Evolutionary conservation across 92 coral and sea anemone species (phyloP).

Genomic region (Galaxea fascicularis): DNA sequence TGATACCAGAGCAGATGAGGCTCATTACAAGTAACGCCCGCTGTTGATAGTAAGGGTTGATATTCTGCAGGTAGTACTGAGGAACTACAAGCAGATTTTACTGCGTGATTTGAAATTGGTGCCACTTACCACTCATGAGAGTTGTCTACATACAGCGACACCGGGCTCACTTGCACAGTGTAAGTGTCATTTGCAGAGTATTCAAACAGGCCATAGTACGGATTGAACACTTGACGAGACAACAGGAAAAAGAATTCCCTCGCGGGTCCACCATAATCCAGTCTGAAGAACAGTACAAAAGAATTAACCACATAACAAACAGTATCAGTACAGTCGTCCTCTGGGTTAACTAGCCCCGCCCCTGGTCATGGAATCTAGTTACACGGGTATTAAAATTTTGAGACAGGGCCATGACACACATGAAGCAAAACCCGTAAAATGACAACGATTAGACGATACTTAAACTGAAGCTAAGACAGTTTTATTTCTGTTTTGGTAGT

Average conservation of each 20-base stretch:
- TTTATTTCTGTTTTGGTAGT: too few species aligned
- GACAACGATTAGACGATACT: too few species aligned
- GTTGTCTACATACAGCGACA: conserved; percentile 97
- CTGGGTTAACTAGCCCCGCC: too few species aligned
- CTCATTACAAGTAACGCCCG: too few species aligned
- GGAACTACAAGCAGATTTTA: background rate
- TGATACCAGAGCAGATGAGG: too few species aligned
- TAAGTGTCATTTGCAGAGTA: conserved; percentile 99
- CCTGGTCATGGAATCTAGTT: too few species aligned
- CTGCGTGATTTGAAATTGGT: background rate
- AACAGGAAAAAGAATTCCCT: conserved; percentile 96
- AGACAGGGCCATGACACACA: too few species aligned
- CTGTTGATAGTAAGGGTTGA: too few species aligned
- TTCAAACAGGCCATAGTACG: conserved; percentile 97
- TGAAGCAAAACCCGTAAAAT: too few species aligned
- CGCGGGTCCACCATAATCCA: conserved; percentile 99
- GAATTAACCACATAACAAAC: background rate
- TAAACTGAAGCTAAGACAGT: too few species aligned
- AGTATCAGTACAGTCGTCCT: background rate
- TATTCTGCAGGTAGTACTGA: too few species aligned
- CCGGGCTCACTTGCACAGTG: conserved; percentile 98
- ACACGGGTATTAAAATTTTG: too few species aligned
- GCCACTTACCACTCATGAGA: conserved; percentile 93
- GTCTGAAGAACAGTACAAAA: conserved; percentile 42
- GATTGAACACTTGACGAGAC: conserved; percentile 97